Base-by-base conservation (phyloP, 2,888 invertebrate genomes). In the Caenorhabditis sulstoni region DNA sequence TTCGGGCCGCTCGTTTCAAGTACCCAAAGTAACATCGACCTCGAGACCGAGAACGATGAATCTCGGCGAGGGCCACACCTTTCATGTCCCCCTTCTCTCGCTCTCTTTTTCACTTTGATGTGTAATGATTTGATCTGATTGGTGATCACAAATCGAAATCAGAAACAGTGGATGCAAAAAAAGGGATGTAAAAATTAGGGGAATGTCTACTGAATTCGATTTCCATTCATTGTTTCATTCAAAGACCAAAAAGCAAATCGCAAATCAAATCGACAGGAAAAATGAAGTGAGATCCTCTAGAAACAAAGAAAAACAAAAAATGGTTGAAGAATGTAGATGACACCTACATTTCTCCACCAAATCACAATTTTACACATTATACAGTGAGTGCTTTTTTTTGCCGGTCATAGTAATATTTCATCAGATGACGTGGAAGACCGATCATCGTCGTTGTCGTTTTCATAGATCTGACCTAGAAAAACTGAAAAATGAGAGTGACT, bases 341-440 rank as follows among this genome's bases (percentile, higher is more conserved):
- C 76, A 67, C 55, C n/a, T 57, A 58, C 4, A 29, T 29, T 5
- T 29, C 41, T 67, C 55, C 49, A 70, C 59, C 59, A 35, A 68
- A 73, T 73, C 77, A 77, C 77, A 70, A 70, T 59, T 77, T 65
- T 66, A 65, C 68, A 77, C 57, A 65, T 57, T 61, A 35, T 52
- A 61, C 44, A 70, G 29, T 47, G 20, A 16, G 29, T 16, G 16
- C 44, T 3, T 29, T 29, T 29, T 29, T 3, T 29, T 7, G 29
- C 7, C 29, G 29, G 29, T 82, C 70, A 84, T 62, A 84, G 70
- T 39, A 84, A 52, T 23, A 84, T 84, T 74, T 84, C 84, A 58
- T 84, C 84, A 29, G 84, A 84, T 35, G 82, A 83, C 9, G 82
- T 80, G 7, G 84, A 84, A 22, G 65, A 75, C 8, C 76, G 61